phyloP scores from a whole-genome alignment of 2,797 vertebrate species.

The Enteromius anoplus region DNA sequence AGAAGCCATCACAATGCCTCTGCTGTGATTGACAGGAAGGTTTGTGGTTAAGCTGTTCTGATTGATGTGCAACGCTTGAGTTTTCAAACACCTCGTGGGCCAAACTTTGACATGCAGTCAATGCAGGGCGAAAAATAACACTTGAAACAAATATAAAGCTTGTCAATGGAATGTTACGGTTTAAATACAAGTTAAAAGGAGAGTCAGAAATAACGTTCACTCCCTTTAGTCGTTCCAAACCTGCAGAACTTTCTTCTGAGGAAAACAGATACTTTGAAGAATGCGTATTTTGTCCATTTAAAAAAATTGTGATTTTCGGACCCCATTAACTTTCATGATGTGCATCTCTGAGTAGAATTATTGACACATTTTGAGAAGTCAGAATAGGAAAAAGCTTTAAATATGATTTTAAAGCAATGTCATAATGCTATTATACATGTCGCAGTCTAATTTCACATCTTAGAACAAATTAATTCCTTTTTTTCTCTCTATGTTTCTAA shows the following conservation, averaged over 20 bases:
- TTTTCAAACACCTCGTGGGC: conserved; percentile 26
- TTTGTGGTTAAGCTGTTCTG: background rate
- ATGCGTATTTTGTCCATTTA: background rate
- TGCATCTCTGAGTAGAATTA: background rate
- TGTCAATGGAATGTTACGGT: background rate
- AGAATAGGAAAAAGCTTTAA: background rate
- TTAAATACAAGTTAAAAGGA: conserved; percentile 4
- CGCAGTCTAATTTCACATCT: conserved; percentile 4
- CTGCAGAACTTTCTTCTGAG: background rate
- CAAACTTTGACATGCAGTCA: conserved; percentile 4
- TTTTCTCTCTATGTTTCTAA: conserved; percentile 34
- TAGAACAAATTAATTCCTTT: conserved; percentile 41
- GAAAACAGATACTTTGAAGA: background rate
- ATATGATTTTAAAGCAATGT: background rate
- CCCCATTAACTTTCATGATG: background rate
- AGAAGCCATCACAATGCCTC: conserved; percentile 17
- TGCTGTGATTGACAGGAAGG: conserved; percentile 12
- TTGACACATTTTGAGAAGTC: conserved; percentile 16
- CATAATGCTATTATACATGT: background rate
- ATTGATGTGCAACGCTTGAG: conserved; percentile 1
- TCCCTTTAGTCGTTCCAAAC: background rate
- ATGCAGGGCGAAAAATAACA: background rate
- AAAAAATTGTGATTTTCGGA: background rate
- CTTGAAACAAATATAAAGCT: background rate
- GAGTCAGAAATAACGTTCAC: background rate